These are phyloP conservation scores for Atractosteus spatula DNA, from an alignment of 2,113 vertebrate species.

Conservation along the genomic window DNA sequence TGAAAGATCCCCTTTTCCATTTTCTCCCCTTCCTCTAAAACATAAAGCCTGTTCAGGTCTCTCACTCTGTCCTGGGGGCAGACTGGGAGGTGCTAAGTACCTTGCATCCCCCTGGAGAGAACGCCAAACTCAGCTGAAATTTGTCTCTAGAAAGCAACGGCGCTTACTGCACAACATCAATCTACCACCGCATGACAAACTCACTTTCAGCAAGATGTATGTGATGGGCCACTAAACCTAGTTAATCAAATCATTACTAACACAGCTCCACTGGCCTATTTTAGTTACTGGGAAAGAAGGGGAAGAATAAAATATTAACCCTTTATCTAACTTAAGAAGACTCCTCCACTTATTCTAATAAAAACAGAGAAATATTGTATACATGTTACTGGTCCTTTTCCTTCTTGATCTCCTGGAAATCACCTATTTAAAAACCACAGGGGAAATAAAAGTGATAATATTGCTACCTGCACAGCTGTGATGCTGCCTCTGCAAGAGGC, in stretches of 20 bases:
- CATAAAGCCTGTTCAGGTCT: constrained; percentile 3
- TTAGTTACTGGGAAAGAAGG: constrained; percentile 18
- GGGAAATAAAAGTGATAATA: constrained; percentile 26
- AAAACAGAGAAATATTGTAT: too few species aligned
- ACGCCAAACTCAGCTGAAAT: constrained; percentile 30
- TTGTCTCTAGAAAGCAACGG: constrained; percentile 30
- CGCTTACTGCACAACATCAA: constrained; percentile 50
- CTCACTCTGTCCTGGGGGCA: neutral
- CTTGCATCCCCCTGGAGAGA: constrained; percentile 2
- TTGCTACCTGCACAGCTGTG: neutral
- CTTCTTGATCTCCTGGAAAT: too few species aligned
- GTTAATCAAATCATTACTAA: constrained; percentile 67
- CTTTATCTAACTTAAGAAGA: neutral
- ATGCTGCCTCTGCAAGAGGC: neutral
- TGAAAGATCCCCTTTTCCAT: neutral
- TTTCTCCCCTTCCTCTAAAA: neutral
- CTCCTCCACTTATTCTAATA: too few species aligned
- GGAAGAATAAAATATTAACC: neutral
- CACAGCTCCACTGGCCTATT: constrained; percentile 56
- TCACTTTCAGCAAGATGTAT: constrained; percentile 60
- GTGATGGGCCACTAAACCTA: constrained; percentile 46
- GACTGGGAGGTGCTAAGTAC: constrained; percentile 21
- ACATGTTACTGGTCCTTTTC: too few species aligned
- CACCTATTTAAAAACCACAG: neutral
- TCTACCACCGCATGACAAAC: constrained; percentile 52